Base-by-base conservation (phyloP, 1,140 invertebrate genomes). In the Saxidomus purpurata region DNA sequence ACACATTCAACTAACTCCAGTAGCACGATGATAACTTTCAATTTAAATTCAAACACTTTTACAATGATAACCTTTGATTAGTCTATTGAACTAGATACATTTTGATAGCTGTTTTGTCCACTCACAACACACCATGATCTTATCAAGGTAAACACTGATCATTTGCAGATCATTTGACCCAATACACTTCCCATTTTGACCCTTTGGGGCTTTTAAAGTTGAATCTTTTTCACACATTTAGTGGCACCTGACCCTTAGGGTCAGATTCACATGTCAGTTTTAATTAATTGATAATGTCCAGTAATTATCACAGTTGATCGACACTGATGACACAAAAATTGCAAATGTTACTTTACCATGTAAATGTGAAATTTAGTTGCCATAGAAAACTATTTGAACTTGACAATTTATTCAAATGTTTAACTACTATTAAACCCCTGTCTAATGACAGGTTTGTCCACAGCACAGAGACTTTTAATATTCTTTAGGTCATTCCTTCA, bases 281-380 rank as follows among this genome's bases (percentile, higher is more conserved):
- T 82, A 82, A 82, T 82, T 82, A 82, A 82, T 82, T 67, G 61
- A 82, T 82, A 82, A 63, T 63, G 80, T 25, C 13, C 40, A 79
- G 74, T 79, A 38, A 79, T 79, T 79, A 79, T 79, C 76, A 79
- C 43, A 31, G 47, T 34, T 40, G 49, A 40, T 47, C 22, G 3
- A 19, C 28, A 38, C 11, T n/a, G 36, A 38, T 71, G 67, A 40
- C 9, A 38, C 36, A 2, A 71, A 43, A 36, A 71, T 71, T 36
- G 2, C 38, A 71, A 38, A 9, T 38, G 31, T 71, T 71, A 40
- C 6, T 36, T 71, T 71, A 8, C 15, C 34, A 71, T 38, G 36
- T 71, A 71, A 38, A 71, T 71, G 67, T 28, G 67, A 71, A n/a
- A 71, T 36, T 71, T 4, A 71, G 17, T 71, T 71, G 36, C 67